Evolutionary conservation across 1,140 invertebrate genomes (phyloP), one percentile per base, ranked within the genome.

Genomic region (Trichogramma pretiosum): DNA sequence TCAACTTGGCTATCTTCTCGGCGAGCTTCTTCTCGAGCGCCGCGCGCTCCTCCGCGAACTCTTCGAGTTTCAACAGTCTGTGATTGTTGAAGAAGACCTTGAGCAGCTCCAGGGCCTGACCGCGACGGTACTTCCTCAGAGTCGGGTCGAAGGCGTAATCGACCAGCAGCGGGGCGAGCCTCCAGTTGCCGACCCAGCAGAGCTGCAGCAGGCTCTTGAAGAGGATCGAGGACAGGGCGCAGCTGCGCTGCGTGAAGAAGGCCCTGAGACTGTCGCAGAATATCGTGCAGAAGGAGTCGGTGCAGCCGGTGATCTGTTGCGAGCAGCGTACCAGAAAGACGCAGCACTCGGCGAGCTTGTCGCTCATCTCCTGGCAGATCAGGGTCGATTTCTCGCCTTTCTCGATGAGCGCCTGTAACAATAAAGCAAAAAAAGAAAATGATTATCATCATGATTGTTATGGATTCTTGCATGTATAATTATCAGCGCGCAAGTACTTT

Each of bases 351-450:
- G 80, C 74, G 8, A 84, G 72, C 45, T 82, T 75, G 52, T 81
- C 77, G 7, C 77, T 77, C 64, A 85, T 76, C 57, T 82, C 80
- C 65, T 82, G 77, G 56, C 76, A 80, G 53, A 84, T 62, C 21
- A 79, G 74, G 34, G 79, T 73, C 3, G 77, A 80, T 51, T 77
- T 68, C 37, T 70, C 71, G 4, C 81, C 81, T 66, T 83, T 83
- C 40, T 78, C 77, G 45, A 83, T 75, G 17, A 80, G 63, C 30
- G 72, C 63, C 64, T 77, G 71, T 33, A 81, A 66, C 41, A 77
- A n/a, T 10, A 35, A 1, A 13, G 5, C 13, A 7, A 38, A 22
- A 38, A 38, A 22, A 21, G 26, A 36, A 23, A 43, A 21, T n/a
- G 16, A n/a, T n/a, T n/a, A 67, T 50, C 5, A 30, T 30, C 9